A percentile compares a stretch with the other conserved stretches of the same genome.
Evolutionary conservation across 2,797 vertebrate species (phyloP).

Genomic region (Dendrocincla tyrannina): DNA sequence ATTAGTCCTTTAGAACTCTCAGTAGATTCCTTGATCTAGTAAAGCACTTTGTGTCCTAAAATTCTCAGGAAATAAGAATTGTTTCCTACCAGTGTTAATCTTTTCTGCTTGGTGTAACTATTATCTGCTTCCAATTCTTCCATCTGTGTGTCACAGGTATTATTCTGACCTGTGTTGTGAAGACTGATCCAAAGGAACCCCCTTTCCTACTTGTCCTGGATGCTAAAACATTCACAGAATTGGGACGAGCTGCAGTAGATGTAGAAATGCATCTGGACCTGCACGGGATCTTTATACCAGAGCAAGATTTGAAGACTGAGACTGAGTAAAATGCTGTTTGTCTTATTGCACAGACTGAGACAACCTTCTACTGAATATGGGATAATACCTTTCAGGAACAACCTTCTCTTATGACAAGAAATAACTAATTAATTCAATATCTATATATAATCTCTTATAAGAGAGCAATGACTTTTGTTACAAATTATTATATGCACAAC

Average conservation of each 20-base stretch:
- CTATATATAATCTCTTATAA: neutral
- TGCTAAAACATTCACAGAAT: slow-evolving; percentile 87
- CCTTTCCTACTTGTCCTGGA: slow-evolving; percentile 89
- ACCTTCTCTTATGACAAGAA: neutral
- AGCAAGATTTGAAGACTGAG: neutral
- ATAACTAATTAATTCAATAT: neutral
- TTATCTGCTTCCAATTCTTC: neutral
- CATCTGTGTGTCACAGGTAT: slow-evolving; percentile 78
- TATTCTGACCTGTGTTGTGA: slow-evolving; percentile 81
- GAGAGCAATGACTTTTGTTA: neutral
- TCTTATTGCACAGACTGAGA: neutral
- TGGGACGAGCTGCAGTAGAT: slow-evolving; percentile 83
- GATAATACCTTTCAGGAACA: neutral
- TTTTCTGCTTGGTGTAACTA: neutral
- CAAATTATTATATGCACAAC: neutral
- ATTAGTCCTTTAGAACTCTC: neutral
- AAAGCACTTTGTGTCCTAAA: neutral
- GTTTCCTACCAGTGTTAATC: neutral
- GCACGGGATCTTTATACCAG: slow-evolving; percentile 89
- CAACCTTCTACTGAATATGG: neutral
- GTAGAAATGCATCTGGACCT: slow-evolving; percentile 84
- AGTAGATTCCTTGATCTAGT: neutral
- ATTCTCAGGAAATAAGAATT: neutral
- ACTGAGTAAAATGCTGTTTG: neutral
- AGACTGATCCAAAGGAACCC: slow-evolving; percentile 72